phyloP scores from a whole-genome alignment of 2,888 invertebrate genomes.

The Macroteleia sp. region DNA sequence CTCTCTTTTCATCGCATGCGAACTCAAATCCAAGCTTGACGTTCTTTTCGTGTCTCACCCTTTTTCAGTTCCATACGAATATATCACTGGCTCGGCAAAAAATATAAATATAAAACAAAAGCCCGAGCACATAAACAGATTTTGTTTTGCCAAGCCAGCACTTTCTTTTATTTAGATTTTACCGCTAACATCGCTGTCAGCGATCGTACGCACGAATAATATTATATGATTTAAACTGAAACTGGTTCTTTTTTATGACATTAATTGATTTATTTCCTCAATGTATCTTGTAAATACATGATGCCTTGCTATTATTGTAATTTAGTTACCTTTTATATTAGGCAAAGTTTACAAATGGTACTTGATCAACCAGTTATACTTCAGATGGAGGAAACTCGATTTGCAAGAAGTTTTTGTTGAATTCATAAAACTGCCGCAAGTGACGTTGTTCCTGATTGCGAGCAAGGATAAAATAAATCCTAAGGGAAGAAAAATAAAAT shows the following conservation, averaged over 20 bases:
- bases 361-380: not conserved
- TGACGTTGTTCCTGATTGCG: constrained; percentile 56
- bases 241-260: too few relatives aligned
- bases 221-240: constrained; percentile 73
- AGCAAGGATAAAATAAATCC: constrained; percentile 58
- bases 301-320: too few relatives aligned
- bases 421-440: constrained; percentile 46
- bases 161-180: constrained; percentile 78
- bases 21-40: constrained; percentile 43
- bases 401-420: constrained; percentile 7
- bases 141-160: constrained; percentile 70
- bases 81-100: constrained; percentile 75
- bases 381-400: constrained; percentile 1
- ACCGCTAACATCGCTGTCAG: constrained; percentile 63
- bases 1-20: constrained; percentile 32
- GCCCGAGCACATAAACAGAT: constrained; percentile 70
- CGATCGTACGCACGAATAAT: constrained; percentile 69
- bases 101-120: constrained; percentile 80
- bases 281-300: too few relatives aligned
- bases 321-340: too few relatives aligned
- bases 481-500: constrained; percentile 70
- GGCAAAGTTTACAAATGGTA: too few relatives aligned
- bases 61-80: constrained; percentile 67
- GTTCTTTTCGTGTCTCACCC: constrained; percentile 57
- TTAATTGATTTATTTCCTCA: too few relatives aligned